Conservation (phyloP, 2,888 invertebrate species). For the Nycteola revayana region DNA sequence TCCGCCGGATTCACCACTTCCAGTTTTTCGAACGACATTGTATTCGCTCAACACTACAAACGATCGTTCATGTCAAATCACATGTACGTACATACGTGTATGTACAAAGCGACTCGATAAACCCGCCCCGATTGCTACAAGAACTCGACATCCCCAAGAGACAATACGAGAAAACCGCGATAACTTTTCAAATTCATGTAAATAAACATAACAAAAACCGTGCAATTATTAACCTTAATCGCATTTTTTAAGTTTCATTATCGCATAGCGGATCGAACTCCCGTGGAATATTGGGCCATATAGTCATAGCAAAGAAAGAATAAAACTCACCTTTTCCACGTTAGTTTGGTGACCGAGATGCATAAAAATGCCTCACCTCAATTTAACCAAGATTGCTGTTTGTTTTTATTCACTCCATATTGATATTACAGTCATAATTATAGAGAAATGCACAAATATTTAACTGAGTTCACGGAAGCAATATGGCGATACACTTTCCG, state of each 20-base stretch:
- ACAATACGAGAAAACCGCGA: slow-evolving; percentile 74
- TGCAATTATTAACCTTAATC: slow-evolving; percentile 83
- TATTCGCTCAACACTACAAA: slow-evolving; percentile 65
- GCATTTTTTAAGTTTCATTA: slow-evolving; percentile 83
- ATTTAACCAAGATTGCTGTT: slow-evolving; percentile 54
- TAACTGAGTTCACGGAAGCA: slow-evolving; percentile 79
- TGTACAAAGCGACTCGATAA: slow-evolving; percentile 66
- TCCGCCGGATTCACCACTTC: slow-evolving; percentile 85
- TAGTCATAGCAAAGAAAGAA: slow-evolving; percentile 79
- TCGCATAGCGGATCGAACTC: slow-evolving; percentile 83
- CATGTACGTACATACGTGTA: slow-evolving; percentile 76
- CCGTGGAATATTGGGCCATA: slow-evolving; percentile 83
- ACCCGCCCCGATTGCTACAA: slow-evolving; percentile 64
- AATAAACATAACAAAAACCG: slow-evolving; percentile 83
- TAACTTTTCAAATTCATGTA: slow-evolving; percentile 82
- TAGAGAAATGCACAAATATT: slow-evolving; percentile 76
- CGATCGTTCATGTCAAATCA: slow-evolving; percentile 74
- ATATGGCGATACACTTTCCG: slow-evolving; percentile 81
- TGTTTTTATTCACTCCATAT: slow-evolving; percentile 72
- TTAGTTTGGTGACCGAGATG: slow-evolving; percentile 49
- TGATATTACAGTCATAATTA: slow-evolving; percentile 77
- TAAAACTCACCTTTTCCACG: slow-evolving; percentile 77
- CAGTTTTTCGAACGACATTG: slow-evolving; percentile 81
- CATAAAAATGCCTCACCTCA: slow-evolving; percentile 54
- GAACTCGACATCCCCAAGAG: slow-evolving; percentile 50